Conservation (phyloP, 1,140 invertebrate genomes). For the Leptonema lineaticorne region DNA sequence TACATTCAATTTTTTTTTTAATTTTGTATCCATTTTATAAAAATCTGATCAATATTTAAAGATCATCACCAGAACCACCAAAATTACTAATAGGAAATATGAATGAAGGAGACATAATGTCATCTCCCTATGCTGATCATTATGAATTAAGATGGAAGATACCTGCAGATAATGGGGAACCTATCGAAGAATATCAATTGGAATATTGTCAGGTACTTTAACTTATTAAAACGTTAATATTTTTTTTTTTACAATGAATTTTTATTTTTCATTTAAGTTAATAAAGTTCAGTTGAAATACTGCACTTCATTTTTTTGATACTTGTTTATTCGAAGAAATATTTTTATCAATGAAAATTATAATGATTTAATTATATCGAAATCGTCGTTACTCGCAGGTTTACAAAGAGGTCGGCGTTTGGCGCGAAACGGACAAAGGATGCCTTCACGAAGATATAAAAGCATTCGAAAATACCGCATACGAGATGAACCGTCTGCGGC, state of each 20-base stretch:
- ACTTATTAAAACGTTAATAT: not conserved
- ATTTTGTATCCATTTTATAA: not conserved
- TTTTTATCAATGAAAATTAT: too few species aligned
- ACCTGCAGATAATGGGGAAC: conserved; percentile 84
- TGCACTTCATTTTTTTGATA: too few species aligned
- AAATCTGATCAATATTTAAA: conserved; percentile 15
- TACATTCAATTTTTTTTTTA: not conserved
- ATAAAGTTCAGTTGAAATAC: too few species aligned
- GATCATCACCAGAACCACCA: conserved; percentile 49
- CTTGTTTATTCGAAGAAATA: too few species aligned
- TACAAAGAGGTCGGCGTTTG: conserved; percentile 63
- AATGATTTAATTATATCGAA: too few species aligned
- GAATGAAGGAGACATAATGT: conserved; percentile 46
- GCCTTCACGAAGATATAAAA: conserved; percentile 58
- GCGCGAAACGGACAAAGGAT: conserved; percentile 60
- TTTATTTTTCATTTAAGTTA: too few species aligned
- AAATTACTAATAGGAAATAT: conserved; percentile 41
- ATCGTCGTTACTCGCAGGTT: too few species aligned
- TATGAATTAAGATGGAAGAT: conserved; percentile 80
- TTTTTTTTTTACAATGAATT: conserved; percentile 4
- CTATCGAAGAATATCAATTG: conserved; percentile 80
- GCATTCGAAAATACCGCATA: conserved; percentile 62
- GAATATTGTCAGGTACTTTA: conserved; percentile 68
- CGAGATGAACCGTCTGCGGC: conserved; percentile 65
- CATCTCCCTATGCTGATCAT: conserved; percentile 66